Evolutionary conservation across 2,888 invertebrate species (phyloP), one percentile per base, ranked within the genome.

Genomic region (Ectemnius cavifrons): DNA sequence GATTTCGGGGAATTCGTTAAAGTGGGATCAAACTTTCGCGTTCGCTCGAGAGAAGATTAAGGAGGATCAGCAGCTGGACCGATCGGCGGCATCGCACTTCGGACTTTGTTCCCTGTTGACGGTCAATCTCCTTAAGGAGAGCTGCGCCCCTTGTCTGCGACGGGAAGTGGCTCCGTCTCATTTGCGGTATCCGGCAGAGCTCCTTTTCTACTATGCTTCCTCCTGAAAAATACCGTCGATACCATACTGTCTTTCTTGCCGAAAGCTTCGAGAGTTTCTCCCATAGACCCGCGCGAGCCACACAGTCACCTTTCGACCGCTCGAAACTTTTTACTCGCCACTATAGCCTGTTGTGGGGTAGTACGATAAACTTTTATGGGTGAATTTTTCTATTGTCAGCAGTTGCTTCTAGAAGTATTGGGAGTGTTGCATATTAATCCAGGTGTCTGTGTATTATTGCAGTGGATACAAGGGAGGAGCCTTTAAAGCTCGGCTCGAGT

Each of bases 121-220:
- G 73, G 75, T 73, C 77, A 71, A 81, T 81, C 75, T 76, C 70
- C 69, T 73, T 73, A 67, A 75, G 73, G 71, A 62, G 75, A 75
- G 66, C 77, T 68, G 37, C 1, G 37, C 37, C 52, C 63, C 61
- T 63, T 28, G 18, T 52, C 67, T 52, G n/a, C 27, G 49, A 63
- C 37, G 71, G 58, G 52, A 82, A 82, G 68, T 60, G 72, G 52
- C 71, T 60, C 16, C 52, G 75, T 81, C 78, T 82, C 82, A 77
- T 82, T 77, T 77, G 80, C 67, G 73, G 80, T 71, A 74, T 69
- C 75, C 76, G 67, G 63, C 64, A 72, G 77, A 37, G 37, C 11
- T 75, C 77, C 69, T 65, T 72, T 79, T 62, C 70, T 52, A 49
- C 23, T 18, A 18, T 23, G 68, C 37, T 52, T 27, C 70, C 66